phyloP scores from a whole-genome alignment of 2,888 invertebrate genomes.

The Himalopsyche japonica region DNA sequence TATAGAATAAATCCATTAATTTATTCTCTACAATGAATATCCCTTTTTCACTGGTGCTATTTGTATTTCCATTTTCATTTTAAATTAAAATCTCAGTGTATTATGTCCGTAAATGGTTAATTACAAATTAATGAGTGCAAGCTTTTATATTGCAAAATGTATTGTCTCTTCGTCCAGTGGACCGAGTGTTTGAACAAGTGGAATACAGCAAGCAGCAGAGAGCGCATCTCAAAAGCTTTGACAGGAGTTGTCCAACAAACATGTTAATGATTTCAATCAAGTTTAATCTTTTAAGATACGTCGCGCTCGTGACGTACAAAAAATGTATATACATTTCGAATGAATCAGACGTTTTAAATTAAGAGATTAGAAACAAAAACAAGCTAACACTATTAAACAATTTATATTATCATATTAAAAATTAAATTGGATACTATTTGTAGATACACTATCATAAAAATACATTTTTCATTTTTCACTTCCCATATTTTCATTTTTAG shows the following conservation, averaged over 20 bases:
- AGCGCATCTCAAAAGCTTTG: neutral
- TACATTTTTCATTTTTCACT: too few species aligned
- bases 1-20: neutral
- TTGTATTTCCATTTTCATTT: constrained; percentile 28
- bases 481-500: too few species aligned
- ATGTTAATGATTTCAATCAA: constrained; percentile 8
- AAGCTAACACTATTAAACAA: too few species aligned
- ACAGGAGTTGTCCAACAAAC: neutral
- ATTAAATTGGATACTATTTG: too few species aligned
- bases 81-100: constrained; percentile 32
- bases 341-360: too few species aligned
- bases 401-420: too few species aligned
- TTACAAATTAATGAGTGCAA: constrained; percentile 20
- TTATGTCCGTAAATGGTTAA: constrained; percentile 35
- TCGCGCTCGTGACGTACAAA: neutral
- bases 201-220: neutral
- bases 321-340: neutral
- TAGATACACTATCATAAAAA: too few species aligned
- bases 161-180: neutral
- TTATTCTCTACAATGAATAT: neutral
- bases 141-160: neutral
- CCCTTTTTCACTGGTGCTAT: neutral
- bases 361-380: too few species aligned
- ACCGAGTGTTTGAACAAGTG: neutral
- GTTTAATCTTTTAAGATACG: neutral